A percentile compares a stretch with the other conserved stretches of the same genome.
Evolutionary conservation across 2,113 vertebrate species (phyloP).

Genomic region (Zosterops hypoxanthus): DNA sequence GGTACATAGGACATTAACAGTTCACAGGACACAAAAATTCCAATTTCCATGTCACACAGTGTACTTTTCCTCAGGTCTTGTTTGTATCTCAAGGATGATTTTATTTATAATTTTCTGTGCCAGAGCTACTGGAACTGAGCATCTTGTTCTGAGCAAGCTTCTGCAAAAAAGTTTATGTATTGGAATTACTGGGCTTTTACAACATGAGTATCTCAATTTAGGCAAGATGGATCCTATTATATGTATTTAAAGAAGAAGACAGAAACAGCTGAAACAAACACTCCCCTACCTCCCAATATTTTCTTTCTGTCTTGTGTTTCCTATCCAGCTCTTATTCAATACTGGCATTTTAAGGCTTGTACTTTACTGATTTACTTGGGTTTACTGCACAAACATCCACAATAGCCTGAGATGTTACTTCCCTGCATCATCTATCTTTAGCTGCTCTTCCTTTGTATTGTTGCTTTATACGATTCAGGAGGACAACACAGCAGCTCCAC

Average conservation of each 20-base stretch:
- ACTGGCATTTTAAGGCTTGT: not conserved
- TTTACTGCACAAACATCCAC: not conserved
- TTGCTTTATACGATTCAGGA: not conserved
- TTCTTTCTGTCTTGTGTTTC: not conserved
- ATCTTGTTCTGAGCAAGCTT: not conserved
- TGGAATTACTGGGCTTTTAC: not conserved
- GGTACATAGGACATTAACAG: not conserved
- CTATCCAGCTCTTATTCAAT: not conserved
- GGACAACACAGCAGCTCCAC: not conserved
- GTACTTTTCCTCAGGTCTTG: not conserved
- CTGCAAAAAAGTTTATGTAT: not conserved
- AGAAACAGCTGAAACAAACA: not conserved
- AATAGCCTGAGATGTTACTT: not conserved
- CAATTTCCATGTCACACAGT: not conserved
- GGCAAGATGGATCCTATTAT: not conserved
- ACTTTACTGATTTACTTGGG: not conserved
- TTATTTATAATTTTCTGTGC: not conserved
- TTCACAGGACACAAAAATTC: not conserved
- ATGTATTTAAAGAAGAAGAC: not conserved
- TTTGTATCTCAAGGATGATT: not conserved
- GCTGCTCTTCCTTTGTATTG: not conserved
- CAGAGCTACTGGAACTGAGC: not conserved
- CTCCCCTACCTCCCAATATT: accelerated
- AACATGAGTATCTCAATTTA: not conserved
- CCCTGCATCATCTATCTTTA: not conserved